Evolutionary conservation across 2,797 vertebrate species (phyloP).

Genomic region (Galagoides demidoff): DNA sequence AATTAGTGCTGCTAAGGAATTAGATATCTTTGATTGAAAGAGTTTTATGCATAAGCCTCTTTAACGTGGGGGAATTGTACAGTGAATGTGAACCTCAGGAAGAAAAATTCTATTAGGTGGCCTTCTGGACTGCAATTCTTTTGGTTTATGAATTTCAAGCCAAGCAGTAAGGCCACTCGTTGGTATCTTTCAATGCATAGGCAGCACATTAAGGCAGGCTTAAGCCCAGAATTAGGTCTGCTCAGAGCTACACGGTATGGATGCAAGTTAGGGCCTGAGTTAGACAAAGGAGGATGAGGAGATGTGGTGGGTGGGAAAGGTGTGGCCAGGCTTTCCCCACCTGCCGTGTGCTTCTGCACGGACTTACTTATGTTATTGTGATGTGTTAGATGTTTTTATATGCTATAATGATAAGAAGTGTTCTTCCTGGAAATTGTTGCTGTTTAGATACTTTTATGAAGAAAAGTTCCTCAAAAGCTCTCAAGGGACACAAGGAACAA

Average conservation of each 20-base stretch:
- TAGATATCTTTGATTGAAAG: not conserved
- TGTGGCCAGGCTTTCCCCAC: not conserved
- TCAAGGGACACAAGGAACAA: not conserved
- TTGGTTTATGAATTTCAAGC: not conserved
- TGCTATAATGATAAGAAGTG: not conserved
- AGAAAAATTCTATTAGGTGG: not conserved
- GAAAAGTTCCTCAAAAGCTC: slow-evolving; percentile 34
- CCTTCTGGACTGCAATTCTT: not conserved
- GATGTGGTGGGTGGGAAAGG: not conserved
- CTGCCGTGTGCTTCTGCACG: not conserved
- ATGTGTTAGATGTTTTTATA: not conserved
- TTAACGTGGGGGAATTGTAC: not conserved
- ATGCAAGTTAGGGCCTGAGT: not conserved
- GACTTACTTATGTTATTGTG: not conserved
- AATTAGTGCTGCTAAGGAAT: slow-evolving; percentile 32
- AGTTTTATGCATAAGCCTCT: not conserved
- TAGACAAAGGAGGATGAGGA: not conserved
- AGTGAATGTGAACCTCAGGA: not conserved
- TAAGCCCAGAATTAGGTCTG: not conserved
- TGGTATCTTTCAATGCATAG: not conserved
- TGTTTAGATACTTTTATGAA: slow-evolving; percentile 38
- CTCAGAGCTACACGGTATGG: not conserved
- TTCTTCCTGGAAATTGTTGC: slow-evolving; percentile 16
- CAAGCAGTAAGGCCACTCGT: not conserved
- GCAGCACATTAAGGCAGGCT: not conserved